These are phyloP conservation scores for Eurytoma californica DNA, from an alignment of 2,888 invertebrate species.

Conservation along the genomic window DNA sequence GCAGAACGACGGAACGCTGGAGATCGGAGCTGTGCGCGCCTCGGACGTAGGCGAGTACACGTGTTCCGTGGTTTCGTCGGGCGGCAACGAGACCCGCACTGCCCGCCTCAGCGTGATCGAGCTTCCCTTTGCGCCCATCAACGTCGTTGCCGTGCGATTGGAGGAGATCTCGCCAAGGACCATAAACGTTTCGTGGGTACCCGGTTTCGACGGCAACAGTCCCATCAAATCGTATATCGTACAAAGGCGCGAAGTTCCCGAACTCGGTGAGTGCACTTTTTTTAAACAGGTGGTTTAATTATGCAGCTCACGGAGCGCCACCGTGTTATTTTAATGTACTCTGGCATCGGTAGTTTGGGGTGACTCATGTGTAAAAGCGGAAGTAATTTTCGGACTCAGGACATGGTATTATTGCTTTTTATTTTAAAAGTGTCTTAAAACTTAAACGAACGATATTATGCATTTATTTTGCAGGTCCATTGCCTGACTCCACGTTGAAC, in stretches of 20 bases:
- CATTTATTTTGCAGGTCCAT: conserved; percentile 80
- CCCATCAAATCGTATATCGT: conserved; percentile 94
- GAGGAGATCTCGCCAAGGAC: conserved; percentile 83
- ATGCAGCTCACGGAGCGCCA: no score
- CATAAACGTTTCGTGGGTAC: conserved; percentile 95
- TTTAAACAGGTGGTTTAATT: no score
- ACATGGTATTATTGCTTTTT: no score
- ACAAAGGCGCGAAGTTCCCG: conserved; percentile 92
- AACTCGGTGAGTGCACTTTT: conserved; percentile 81
- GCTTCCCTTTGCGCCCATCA: conserved; percentile 94
- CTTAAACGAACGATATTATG: no score
- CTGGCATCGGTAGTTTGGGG: no score
- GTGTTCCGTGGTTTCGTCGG: conserved; percentile 91
- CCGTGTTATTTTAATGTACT: no score
- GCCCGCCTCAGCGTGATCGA: conserved; percentile 94
- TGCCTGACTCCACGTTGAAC: conserved; percentile 89
- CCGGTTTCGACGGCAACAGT: conserved; percentile 98
- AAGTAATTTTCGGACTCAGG: no score
- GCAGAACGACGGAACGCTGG: conserved; percentile 88
- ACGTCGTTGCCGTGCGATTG: conserved; percentile 85
- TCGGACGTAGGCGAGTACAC: conserved; percentile 96
- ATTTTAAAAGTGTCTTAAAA: no score
- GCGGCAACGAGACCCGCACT: conserved; percentile 93
- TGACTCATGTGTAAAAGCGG: no score
- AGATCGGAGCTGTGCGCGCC: conserved; percentile 91